Percentiles rank a stretch among this genome's conserved stretches.
These are phyloP conservation scores for Harmothoe impar DNA, from an alignment of 2,888 invertebrate species.

Conservation along the genomic window DNA sequence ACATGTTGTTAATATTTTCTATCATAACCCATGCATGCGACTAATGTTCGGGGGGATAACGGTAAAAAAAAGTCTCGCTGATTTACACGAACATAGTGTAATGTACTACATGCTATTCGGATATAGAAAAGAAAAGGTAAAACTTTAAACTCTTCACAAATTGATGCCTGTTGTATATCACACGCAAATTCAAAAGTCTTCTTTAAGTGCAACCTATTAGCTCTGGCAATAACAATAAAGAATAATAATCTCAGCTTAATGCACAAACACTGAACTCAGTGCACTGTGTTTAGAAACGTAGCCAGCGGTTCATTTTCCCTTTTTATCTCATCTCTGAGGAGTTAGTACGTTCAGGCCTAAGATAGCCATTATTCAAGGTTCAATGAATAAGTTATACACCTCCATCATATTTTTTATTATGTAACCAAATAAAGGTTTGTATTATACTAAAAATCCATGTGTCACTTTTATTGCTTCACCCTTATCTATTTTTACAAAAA, in stretches of 20 bases:
- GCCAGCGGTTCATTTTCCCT: background rate
- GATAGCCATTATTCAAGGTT: background rate
- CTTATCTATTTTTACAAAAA: too few species aligned
- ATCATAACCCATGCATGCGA: constrained; percentile 46
- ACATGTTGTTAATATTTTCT: background rate
- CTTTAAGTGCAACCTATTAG: background rate
- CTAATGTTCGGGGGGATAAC: constrained; percentile 3
- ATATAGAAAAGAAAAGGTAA: background rate
- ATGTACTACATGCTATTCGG: constrained; percentile 3
- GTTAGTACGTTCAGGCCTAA: background rate
- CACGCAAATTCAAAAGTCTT: background rate
- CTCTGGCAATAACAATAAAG: background rate
- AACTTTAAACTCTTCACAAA: background rate
- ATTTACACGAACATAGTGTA: background rate
- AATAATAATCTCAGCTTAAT: background rate
- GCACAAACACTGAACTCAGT: background rate
- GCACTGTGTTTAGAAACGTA: background rate
- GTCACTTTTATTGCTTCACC: background rate
- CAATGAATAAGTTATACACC: constrained; percentile 34
- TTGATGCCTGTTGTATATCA: background rate
- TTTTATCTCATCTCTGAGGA: background rate
- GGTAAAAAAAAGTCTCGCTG: background rate
- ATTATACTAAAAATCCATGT: constrained; percentile 21
- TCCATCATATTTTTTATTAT: background rate
- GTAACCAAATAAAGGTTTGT: constrained; percentile 41